Percentiles rank a stretch among this genome's conserved stretches.
Conservation (phyloP, 2,888 invertebrate species). For the Dasysyrphus tricinctus region DNA sequence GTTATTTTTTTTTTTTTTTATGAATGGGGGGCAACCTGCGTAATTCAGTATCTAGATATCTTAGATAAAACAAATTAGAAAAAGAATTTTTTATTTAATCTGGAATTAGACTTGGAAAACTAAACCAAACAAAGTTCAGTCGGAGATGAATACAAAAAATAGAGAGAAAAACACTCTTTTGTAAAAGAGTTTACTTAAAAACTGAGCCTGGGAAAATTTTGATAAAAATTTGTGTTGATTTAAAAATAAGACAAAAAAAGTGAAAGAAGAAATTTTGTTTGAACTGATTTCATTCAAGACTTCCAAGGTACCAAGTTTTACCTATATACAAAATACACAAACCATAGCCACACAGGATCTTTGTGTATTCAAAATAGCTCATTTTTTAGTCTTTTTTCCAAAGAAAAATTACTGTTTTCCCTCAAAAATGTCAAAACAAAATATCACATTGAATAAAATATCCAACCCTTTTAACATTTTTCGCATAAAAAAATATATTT, state of each 20-base stretch:
- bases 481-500: background rate
- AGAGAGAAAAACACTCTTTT: background rate
- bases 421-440: constrained; percentile 13
- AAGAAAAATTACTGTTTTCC: background rate
- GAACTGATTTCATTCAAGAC: background rate
- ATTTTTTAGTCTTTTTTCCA: background rate
- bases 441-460: background rate
- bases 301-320: background rate
- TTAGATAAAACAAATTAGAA: constrained; percentile 42
- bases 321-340: background rate
- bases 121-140: constrained; percentile 61
- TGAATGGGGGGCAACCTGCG: constrained; percentile 71
- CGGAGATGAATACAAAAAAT: constrained; percentile 16
- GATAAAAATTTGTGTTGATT: background rate
- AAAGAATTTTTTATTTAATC: constrained; percentile 54
- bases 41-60: constrained; percentile 67
- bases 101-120: constrained; percentile 38
- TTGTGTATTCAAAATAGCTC: background rate
- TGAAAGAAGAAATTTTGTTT: background rate
- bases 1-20: constrained; percentile 42
- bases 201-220: constrained; percentile 15
- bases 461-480: background rate
- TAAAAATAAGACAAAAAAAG: background rate
- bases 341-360: background rate
- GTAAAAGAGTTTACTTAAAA: background rate